Evolutionary conservation across 2,113 vertebrate genomes (phyloP), one percentile per base, ranked within the genome.

Genomic region (Thunnus maccoyii): DNA sequence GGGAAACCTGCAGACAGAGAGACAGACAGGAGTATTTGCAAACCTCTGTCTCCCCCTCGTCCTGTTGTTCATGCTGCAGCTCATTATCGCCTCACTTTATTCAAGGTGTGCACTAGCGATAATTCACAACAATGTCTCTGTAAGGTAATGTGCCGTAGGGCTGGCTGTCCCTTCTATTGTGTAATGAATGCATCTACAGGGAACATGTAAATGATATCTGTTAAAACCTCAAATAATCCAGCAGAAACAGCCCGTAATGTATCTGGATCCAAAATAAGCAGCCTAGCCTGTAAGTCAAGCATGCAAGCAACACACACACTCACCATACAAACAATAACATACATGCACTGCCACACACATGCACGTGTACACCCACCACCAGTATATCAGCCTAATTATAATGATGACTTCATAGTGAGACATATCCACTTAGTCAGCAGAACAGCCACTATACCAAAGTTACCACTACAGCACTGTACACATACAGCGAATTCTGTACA

Each of bases 81-180:
- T 89, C 80, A 75, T 88, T 89, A 78, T 72, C 47, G 48, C 73
- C 82, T 78, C 30, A n/a, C 52, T 84, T 72, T 78, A 78, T 86
- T 84, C 76, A 84, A 81, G 81, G 62, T 78, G 82, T 68, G 15
- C 55, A 56, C 60, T 30, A 16, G 78, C 3, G 52, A 84, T 88
- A 86, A 80, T 66, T 71, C 55, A 66, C 32, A 72, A 67, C 61
- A 66, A 60, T 64, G 63, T 22, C 73, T 63, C 46, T n/a, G 10
- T 63, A 20, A 78, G 14, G 77, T 57, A 58, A 68, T 77, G 65
- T 22, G 8, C 30, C 60, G 51, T 66, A 22, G 57, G 41, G 48
- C 60, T 46, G 62, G 69, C 52, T 63, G 52, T 46, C 64, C 50
- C 16, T 32, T 50, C 41, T 14, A 44, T 78, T 60, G 36, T 56